Conservation (phyloP, 2,113 vertebrate species). For the Rattus rattus region DNA sequence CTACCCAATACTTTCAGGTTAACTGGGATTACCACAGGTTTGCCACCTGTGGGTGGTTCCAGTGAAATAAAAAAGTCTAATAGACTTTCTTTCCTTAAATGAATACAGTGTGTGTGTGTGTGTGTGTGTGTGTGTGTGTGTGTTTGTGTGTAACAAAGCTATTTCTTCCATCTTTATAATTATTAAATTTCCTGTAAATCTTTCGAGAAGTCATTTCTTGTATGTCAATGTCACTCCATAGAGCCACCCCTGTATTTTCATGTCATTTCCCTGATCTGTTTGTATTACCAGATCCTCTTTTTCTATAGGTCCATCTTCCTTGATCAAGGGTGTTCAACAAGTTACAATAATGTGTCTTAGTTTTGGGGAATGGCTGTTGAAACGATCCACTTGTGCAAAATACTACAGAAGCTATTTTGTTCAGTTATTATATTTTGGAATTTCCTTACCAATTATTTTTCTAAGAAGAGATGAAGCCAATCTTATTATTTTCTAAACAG, state of each 20-base stretch:
- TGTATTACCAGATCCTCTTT: neutral
- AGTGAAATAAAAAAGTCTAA: neutral
- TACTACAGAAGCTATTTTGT: neutral
- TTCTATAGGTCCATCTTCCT: neutral
- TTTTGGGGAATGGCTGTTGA: neutral
- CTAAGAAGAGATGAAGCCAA: neutral
- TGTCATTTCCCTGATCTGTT: neutral
- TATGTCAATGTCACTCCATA: neutral
- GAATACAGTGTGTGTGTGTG: neutral
- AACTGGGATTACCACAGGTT: neutral
- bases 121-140: too few species aligned
- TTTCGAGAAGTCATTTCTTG: neutral
- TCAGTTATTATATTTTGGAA: neutral
- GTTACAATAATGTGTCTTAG: neutral
- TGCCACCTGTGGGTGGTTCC: neutral
- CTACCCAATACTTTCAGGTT: neutral
- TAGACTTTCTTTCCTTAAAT: neutral
- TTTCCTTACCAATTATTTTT: constrained; percentile 32
- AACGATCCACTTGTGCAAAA: neutral
- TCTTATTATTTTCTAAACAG: constrained; percentile 21
- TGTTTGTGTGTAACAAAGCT: neutral
- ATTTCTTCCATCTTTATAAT: neutral
- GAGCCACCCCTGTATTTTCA: neutral
- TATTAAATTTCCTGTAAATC: neutral
- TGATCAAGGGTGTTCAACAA: neutral